A percentile compares a stretch with the other conserved stretches of the same genome.
Conservation (phyloP, 2,888 invertebrate species). For the Ectemnius lituratus region DNA sequence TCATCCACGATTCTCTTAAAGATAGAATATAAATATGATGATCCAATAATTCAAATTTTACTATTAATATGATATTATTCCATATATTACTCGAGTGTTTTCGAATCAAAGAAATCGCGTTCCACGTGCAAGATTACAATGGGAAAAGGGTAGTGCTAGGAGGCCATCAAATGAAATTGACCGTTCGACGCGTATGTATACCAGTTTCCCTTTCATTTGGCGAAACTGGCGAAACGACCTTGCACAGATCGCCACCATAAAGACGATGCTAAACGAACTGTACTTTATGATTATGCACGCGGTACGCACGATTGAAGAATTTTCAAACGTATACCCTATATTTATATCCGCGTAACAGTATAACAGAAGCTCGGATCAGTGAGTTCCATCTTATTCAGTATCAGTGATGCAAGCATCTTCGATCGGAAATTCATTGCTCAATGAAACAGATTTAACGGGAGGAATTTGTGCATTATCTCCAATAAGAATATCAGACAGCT, state of each 20-base stretch:
- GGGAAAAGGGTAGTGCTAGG: background rate
- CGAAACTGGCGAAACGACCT: slow-evolving; percentile 20
- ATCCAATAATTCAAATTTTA: no score
- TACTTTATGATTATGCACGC: slow-evolving; percentile 28
- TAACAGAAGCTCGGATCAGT: background rate
- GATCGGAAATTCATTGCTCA: background rate
- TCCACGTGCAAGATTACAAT: background rate
- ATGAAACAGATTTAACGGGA: background rate
- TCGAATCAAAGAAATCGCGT: no score
- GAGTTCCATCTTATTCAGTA: background rate
- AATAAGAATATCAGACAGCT: slow-evolving; percentile 16
- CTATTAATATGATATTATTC: no score
- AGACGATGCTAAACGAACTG: slow-evolving; percentile 32
- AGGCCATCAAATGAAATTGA: slow-evolving; percentile 14
- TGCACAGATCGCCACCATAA: background rate
- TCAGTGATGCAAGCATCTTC: background rate
- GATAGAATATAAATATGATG: no score
- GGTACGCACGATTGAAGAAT: slow-evolving; percentile 24
- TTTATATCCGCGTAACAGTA: background rate
- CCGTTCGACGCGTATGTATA: background rate
- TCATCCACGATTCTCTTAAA: no score
- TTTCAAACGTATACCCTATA: background rate
- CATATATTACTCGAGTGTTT: no score
- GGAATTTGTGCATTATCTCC: slow-evolving; percentile 13
- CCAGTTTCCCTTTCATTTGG: slow-evolving; percentile 35